Evolutionary conservation across 2,888 invertebrate species (phyloP).

Genomic region (Tipula unca): DNA sequence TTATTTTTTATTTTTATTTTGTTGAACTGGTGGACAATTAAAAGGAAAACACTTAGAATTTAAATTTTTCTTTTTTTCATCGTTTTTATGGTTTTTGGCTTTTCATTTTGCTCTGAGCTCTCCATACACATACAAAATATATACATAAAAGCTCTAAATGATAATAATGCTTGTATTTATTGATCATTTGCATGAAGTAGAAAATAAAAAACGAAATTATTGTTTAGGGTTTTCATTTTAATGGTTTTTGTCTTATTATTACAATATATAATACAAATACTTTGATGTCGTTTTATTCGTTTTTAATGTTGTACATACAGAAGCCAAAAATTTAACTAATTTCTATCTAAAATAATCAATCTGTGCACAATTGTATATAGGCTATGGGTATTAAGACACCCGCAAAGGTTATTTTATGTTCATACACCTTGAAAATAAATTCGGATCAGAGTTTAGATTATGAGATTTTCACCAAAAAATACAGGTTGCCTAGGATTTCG

Average conservation of each 20-base stretch:
- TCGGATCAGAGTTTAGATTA: no score
- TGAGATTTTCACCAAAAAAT: no score
- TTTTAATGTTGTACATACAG: background rate
- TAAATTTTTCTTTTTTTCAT: background rate
- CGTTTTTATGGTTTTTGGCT: background rate
- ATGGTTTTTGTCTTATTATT: background rate
- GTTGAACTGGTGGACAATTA: background rate
- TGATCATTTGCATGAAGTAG: background rate
- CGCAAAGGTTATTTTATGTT: no score
- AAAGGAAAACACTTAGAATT: constrained; percentile 9
- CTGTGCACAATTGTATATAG: no score
- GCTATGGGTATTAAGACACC: no score
- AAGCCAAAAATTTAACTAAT: background rate
- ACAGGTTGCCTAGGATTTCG: no score
- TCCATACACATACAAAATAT: no score
- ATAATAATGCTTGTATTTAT: background rate
- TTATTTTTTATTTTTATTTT: background rate
- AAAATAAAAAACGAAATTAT: background rate
- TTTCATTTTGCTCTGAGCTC: background rate
- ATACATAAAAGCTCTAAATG: background rate
- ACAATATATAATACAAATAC: background rate
- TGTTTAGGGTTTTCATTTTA: background rate
- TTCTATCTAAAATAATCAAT: no score
- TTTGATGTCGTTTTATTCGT: background rate
- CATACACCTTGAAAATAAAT: no score